phyloP scores from a whole-genome alignment of 2,113 vertebrate genomes.

The Tachuris rubrigastra region DNA sequence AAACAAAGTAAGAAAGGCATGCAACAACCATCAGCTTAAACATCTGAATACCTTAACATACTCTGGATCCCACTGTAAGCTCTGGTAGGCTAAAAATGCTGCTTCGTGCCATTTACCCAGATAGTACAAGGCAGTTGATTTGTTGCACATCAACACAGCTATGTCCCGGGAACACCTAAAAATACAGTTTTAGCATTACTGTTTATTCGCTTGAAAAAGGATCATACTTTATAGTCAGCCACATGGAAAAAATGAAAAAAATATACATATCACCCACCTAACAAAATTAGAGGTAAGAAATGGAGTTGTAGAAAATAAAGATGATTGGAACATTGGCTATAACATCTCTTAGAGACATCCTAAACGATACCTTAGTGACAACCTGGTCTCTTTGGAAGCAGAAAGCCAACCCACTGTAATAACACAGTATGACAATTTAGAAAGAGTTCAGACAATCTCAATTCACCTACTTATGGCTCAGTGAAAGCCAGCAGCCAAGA shows the following conservation, averaged over 20 bases:
- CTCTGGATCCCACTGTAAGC: constrained; percentile 57
- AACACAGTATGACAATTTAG: background rate
- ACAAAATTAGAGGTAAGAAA: background rate
- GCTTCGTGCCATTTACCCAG: constrained; percentile 75
- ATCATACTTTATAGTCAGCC: background rate
- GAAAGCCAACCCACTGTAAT: background rate
- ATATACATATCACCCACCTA: background rate
- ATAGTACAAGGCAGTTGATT: constrained; percentile 73
- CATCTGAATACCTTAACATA: constrained; percentile 75
- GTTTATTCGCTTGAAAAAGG: background rate
- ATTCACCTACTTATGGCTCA: background rate
- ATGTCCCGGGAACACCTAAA: constrained; percentile 68
- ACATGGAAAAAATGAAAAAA: background rate
- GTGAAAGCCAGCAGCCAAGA: background rate
- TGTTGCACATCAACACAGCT: constrained; percentile 77
- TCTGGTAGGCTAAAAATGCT: constrained; percentile 51
- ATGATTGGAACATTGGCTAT: background rate
- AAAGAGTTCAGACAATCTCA: background rate
- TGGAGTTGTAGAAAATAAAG: background rate
- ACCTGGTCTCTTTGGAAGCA: background rate
- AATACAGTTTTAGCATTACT: background rate
- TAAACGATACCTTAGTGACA: background rate
- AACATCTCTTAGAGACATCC: background rate
- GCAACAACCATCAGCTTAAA: background rate
- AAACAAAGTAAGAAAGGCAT: background rate